These are phyloP conservation scores for Myopa testacea DNA, from an alignment of 2,888 invertebrate species.

Conservation along the genomic window DNA sequence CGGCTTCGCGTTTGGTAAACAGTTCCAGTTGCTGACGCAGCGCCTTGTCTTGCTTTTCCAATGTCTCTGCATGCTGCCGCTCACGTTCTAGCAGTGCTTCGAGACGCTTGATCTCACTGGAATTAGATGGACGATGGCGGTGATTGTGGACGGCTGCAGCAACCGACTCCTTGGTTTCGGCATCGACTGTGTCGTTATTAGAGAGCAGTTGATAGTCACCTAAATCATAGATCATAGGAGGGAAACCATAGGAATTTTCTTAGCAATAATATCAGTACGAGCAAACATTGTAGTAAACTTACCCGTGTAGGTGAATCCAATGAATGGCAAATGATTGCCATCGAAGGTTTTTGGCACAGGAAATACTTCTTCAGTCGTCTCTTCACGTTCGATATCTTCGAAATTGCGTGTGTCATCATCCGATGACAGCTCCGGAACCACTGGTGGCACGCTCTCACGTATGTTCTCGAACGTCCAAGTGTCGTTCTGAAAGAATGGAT, in stretches of 20 bases:
- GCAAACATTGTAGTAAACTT: background rate
- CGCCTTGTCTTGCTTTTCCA: constrained; percentile 81
- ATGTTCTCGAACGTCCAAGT: constrained; percentile 98
- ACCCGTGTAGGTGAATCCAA: constrained; percentile 96
- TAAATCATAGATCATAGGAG: background rate
- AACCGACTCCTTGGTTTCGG: constrained; percentile 70
- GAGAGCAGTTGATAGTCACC: constrained; percentile 85
- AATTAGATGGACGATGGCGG: constrained; percentile 68
- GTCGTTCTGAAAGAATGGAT: constrained; percentile 95
- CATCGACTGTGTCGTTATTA: constrained; percentile 75
- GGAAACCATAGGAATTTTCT: no score
- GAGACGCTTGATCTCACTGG: constrained; percentile 77
- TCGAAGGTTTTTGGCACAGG: constrained; percentile 97
- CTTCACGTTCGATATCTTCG: constrained; percentile 96
- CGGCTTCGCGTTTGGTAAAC: constrained; percentile 81
- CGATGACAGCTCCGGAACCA: constrained; percentile 93
- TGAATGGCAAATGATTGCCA: constrained; percentile 98
- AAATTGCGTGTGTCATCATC: constrained; percentile 99
- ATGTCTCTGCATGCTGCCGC: constrained; percentile 76
- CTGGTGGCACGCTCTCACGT: constrained; percentile 93
- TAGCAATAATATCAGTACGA: background rate
- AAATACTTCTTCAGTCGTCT: constrained; percentile 92
- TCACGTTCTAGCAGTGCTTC: constrained; percentile 83
- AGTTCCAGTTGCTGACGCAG: constrained; percentile 82
- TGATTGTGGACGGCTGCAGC: constrained; percentile 63